Base-by-base conservation (phyloP, 1,140 invertebrate species). In the Tribolium castaneum region DNA sequence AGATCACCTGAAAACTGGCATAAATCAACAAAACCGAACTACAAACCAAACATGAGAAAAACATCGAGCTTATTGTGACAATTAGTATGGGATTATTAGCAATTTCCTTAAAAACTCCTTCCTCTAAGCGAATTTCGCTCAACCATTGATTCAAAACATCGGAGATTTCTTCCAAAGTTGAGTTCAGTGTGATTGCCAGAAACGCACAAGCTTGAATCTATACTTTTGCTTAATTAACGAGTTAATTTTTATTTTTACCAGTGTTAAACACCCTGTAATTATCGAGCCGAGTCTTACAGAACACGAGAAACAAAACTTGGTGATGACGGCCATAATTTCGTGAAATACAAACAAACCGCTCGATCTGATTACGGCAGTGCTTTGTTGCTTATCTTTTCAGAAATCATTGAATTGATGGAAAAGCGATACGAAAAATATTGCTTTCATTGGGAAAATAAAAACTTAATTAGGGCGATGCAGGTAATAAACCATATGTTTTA, bases 241-340 rank as follows among this genome's bases (percentile, higher is more conserved):
- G 10, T 1, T 54, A 22, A 35, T 30, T 35, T 19, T 35, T 75
- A n/a, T 12, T 12, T 14, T 75, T 59, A 75, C 72, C 51, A 59
- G 6, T 16, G 72, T 75, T 9, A 75, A 45, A 22, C 78, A 49
- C 1, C 49, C 66, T n/a, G 49, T 52, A 16, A 80, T 30, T 13
- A 75, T 10, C 3, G 76, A 34, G 49, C 79, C 79, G 1, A 80
- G 35, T 30, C 79, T 50, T 34, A 80, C 52, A 22, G 79, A 80
- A 49, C 74, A 80, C 49, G 62, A 78, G 19, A 80, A 73, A 50
- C 79, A 80, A 45, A 39, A 80, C 25, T 49, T 75, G n/a, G 73
- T 56, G n/a, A 75, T 56, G 12, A 75, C 3, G n/a, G 54, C 51
- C 72, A 75, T 73, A 14, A 12, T 54, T 73, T 10, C 34, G 35